phyloP scores from a whole-genome alignment of 2,797 vertebrate genomes.

The Chiloscyllium punctatum region DNA sequence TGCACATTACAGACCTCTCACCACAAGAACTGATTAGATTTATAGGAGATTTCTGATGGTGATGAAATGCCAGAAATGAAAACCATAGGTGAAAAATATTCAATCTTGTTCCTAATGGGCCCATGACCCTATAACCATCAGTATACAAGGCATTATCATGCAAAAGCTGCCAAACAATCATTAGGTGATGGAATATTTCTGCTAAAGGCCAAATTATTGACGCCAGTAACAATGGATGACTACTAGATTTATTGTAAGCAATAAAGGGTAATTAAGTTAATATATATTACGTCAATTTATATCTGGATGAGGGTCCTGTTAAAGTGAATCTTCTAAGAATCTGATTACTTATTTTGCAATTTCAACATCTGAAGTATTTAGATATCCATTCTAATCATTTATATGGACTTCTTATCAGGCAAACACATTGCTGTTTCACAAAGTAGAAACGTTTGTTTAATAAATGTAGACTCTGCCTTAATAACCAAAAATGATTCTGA shows the following conservation, averaged over 20 bases:
- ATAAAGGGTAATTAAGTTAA: not conserved
- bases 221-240: not conserved
- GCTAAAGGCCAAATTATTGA: not conserved
- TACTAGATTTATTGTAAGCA: not conserved
- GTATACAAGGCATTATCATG: slow-evolving; percentile 22
- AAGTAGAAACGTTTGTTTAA: not conserved
- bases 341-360: not conserved
- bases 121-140: slow-evolving; percentile 4
- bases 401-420: not conserved
- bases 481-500: not conserved
- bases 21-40: slow-evolving; percentile 10
- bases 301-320: not conserved
- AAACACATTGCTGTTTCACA: not conserved
- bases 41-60: not conserved
- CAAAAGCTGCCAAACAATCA: not conserved
- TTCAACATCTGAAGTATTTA: not conserved
- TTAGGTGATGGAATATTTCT: not conserved
- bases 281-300: not conserved
- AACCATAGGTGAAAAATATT: slow-evolving; percentile 28
- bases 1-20: not conserved
- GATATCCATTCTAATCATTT: not conserved
- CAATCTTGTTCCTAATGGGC: not conserved
- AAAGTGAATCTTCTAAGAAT: not conserved
- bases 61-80: slow-evolving; percentile 32
- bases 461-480: not conserved